A percentile compares a stretch with the other conserved stretches of the same genome.
Evolutionary conservation across 2,113 vertebrate genomes (phyloP).

Genomic region (Illadopsis cleaveri): DNA sequence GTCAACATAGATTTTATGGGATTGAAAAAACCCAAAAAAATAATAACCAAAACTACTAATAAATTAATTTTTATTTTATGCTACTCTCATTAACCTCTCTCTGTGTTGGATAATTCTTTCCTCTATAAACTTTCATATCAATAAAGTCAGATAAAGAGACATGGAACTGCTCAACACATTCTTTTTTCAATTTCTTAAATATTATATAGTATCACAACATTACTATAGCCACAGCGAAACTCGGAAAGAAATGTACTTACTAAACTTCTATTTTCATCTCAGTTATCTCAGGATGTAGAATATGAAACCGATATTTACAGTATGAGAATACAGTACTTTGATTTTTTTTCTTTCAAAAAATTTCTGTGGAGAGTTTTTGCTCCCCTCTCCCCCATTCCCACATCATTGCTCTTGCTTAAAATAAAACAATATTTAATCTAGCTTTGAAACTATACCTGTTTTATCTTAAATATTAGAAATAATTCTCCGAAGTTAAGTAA

Average conservation of each 20-base stretch:
- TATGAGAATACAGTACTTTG: not conserved
- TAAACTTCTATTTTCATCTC: not conserved
- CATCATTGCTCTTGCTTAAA: not conserved
- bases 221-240: not conserved
- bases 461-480: not conserved
- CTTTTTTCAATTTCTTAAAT: not conserved
- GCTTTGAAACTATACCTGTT: not conserved
- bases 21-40: not conserved
- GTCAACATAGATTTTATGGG: not conserved
- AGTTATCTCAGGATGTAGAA: not conserved
- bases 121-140: not conserved
- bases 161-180: not conserved
- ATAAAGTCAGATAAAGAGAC: not conserved
- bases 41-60: not conserved
- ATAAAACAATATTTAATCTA: not conserved
- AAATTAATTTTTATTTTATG: not conserved
- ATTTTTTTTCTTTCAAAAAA: not conserved
- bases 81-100: not conserved
- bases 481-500: not conserved
- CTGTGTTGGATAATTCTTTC: not conserved
- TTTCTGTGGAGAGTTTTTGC: not conserved
- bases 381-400: not conserved
- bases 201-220: not conserved
- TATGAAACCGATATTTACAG: not conserved
- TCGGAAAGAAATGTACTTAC: not conserved